Conservation (phyloP, 2,888 invertebrate genomes). For the Drosophila anceps region DNA sequence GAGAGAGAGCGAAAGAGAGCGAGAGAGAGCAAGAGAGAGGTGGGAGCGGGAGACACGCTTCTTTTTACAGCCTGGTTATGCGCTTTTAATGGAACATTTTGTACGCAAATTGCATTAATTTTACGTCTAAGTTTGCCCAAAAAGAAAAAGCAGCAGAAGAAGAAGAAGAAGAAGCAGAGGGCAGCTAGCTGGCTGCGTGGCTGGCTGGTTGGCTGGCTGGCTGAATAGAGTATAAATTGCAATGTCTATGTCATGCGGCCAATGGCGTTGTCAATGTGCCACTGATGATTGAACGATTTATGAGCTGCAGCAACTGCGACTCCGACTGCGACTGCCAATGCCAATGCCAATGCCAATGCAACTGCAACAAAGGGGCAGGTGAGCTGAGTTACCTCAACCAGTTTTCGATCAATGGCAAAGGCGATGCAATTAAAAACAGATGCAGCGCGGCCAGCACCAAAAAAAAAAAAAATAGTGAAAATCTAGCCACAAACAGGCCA, state of each 20-base stretch:
- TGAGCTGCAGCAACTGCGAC: conserved; percentile 47
- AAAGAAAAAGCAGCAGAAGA: not conserved
- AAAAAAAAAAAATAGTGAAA: too few species aligned
- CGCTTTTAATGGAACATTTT: conserved; percentile 77
- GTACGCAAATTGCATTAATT: conserved; percentile 79
- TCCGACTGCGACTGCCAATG: conserved; percentile 12
- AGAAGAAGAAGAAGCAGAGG: not conserved
- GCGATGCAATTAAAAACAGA: conserved; percentile 72
- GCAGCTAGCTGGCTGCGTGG: too few species aligned
- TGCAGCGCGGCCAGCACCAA: conserved; percentile 21
- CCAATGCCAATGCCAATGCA: too few species aligned
- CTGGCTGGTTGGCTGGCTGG: too few species aligned
- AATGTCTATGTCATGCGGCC: conserved; percentile 48
- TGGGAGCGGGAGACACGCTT: not conserved
- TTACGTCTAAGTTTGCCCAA: conserved; percentile 47
- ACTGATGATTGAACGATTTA: conserved; percentile 78
- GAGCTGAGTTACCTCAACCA: conserved; percentile 24
- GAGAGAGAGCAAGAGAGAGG: too few species aligned
- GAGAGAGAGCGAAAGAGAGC: too few species aligned
- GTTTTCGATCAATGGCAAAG: conserved; percentile 36
- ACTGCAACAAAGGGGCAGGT: not conserved
- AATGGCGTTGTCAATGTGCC: conserved; percentile 73
- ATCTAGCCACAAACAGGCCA: conserved; percentile 37
- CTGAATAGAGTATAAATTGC: conserved; percentile 29
- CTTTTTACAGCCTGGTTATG: conserved; percentile 51